A percentile compares a stretch with the other conserved stretches of the same genome.
Evolutionary conservation across 2,888 invertebrate genomes (phyloP).

Genomic region (Papilio protenor): DNA sequence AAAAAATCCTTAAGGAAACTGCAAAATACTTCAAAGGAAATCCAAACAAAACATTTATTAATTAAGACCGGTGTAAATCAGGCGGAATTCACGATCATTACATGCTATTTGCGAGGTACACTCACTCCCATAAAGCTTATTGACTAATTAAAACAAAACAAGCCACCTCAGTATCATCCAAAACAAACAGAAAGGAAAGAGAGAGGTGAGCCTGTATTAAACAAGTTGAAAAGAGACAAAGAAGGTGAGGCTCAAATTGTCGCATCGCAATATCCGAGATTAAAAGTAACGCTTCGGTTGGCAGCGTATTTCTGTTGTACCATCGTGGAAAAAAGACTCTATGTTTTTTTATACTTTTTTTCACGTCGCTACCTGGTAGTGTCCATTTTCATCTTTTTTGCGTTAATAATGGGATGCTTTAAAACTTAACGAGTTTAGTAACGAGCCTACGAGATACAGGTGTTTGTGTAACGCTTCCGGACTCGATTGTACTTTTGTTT

Average conservation of each 20-base stretch:
- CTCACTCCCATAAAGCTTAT: slow-evolving; percentile 43
- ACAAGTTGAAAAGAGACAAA: slow-evolving; percentile 52
- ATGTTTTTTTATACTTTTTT: slow-evolving; percentile 48
- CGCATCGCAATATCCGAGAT: slow-evolving; percentile 80
- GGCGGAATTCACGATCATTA: slow-evolving; percentile 14
- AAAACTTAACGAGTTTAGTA: slow-evolving; percentile 43
- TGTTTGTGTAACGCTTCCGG: slow-evolving; percentile 31
- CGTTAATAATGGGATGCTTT: slow-evolving; percentile 41
- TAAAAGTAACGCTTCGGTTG: slow-evolving; percentile 80
- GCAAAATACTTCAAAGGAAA: neutral
- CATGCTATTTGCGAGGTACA: slow-evolving; percentile 35
- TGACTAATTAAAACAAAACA: slow-evolving; percentile 44
- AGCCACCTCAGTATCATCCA: slow-evolving; percentile 41
- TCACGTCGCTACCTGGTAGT: slow-evolving; percentile 45
- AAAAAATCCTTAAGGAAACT: neutral
- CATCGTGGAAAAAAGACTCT: slow-evolving; percentile 57
- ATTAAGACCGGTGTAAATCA: neutral
- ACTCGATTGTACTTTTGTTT: slow-evolving; percentile 36
- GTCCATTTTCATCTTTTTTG: slow-evolving; percentile 42
- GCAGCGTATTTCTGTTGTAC: slow-evolving; percentile 68
- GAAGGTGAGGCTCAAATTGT: slow-evolving; percentile 68
- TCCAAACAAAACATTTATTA: neutral
- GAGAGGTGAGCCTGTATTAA: slow-evolving; percentile 47
- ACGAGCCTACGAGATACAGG: slow-evolving; percentile 41
- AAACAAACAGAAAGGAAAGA: slow-evolving; percentile 48